These are phyloP conservation scores for Cylas formicarius DNA, from an alignment of 1,140 invertebrate genomes.

Conservation along the genomic window DNA sequence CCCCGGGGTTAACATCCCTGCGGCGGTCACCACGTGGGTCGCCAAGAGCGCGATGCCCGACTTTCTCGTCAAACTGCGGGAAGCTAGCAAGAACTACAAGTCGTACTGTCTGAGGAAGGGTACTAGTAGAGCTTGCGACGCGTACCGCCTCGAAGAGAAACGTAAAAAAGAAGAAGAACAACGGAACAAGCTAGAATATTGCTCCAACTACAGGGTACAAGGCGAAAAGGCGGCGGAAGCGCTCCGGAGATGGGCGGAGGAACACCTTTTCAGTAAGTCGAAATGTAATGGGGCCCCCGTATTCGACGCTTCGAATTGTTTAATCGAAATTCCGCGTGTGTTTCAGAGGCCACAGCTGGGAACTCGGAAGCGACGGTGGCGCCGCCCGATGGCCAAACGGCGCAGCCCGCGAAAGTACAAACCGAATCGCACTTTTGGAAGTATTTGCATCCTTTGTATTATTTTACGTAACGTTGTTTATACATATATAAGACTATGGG, in stretches of 20 bases:
- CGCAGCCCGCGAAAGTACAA: conserved; percentile 15
- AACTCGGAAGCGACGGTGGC: conserved; percentile 2
- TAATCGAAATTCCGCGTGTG: background rate
- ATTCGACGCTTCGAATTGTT: background rate
- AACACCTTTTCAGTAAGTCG: too few relatives aligned
- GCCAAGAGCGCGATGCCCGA: conserved; percentile 45
- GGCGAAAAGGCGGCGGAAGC: conserved; percentile 11
- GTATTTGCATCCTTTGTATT: conserved; percentile 36
- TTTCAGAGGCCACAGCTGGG: background rate
- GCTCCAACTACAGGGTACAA: conserved; percentile 10
- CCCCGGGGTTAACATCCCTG: conserved; percentile 66
- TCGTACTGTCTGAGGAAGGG: conserved; percentile 31
- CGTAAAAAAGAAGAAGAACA: conserved; percentile 13
- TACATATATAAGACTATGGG: too few relatives aligned
- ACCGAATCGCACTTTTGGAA: conserved; percentile 29
- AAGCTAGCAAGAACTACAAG: conserved; percentile 36
- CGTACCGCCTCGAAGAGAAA: conserved; percentile 14
- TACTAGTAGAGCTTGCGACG: conserved; percentile 19
- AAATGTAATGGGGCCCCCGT: background rate
- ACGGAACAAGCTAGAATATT: conserved; percentile 23
- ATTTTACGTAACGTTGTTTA: conserved; percentile 32
- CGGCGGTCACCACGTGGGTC: conserved; percentile 59
- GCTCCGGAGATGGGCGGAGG: too few relatives aligned
- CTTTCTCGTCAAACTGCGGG: conserved; percentile 34
- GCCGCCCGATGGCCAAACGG: background rate